Evolutionary conservation across 2,888 invertebrate species (phyloP).

Genomic region (Zaprionus obscuricornis): DNA sequence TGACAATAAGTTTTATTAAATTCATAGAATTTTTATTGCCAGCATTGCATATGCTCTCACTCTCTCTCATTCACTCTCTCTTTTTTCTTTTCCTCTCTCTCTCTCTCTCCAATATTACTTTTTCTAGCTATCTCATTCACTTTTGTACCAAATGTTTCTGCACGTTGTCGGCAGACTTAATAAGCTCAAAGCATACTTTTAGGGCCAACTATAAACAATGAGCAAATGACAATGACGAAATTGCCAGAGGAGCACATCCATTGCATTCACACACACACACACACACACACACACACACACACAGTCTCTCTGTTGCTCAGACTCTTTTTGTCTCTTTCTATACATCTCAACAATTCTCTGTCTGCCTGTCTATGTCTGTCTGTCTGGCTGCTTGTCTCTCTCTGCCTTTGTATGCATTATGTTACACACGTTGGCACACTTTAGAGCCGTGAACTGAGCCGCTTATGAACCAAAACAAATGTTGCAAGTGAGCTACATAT

Average conservation of each 20-base stretch:
- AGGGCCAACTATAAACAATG: slow-evolving; percentile 31
- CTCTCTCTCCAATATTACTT: neutral
- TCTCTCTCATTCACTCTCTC: neutral
- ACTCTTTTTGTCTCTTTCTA: too few relatives aligned
- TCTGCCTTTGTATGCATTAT: slow-evolving; percentile 33
- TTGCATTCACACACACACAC: neutral
- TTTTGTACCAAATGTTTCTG: neutral
- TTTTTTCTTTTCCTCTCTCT: neutral
- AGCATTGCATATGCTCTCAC: too few relatives aligned
- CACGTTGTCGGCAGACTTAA: slow-evolving; percentile 8
- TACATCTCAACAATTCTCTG: too few relatives aligned
- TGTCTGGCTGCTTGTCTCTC: too few relatives aligned
- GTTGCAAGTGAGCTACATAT: slow-evolving; percentile 1
- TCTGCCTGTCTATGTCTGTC: too few relatives aligned
- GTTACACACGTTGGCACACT: slow-evolving; percentile 29
- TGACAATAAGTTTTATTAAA: too few relatives aligned
- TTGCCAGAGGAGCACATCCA: slow-evolving; percentile 9
- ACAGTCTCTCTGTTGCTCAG: too few relatives aligned
- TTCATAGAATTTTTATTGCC: too few relatives aligned
- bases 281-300: too few relatives aligned
- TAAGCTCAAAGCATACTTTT: slow-evolving; percentile 44
- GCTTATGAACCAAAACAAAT: slow-evolving; percentile 20
- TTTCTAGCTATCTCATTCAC: too few relatives aligned
- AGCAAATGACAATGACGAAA: slow-evolving; percentile 16
- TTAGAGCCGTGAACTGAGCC: slow-evolving; percentile 16